Base-by-base conservation (phyloP, 2,888 invertebrate species). In the Pollenia amentaria region DNA sequence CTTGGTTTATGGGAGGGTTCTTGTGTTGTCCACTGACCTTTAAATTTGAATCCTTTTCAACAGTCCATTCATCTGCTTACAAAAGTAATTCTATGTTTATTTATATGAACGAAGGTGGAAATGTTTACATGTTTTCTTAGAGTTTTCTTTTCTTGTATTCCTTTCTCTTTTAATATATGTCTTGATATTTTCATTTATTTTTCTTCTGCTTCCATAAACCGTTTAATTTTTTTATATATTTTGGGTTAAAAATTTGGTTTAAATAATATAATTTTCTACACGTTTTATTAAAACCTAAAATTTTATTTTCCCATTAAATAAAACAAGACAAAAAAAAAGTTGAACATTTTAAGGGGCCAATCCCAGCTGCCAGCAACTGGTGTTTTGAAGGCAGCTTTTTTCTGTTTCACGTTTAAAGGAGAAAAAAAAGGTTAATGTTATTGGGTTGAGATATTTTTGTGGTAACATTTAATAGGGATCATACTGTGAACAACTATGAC, bases 1-100 rank as follows among this genome's bases (percentile, higher is more conserved):
- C 29, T 51, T 48, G 51, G 29, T 57, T 57, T 16, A 7, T 16
- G n/a, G 14, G 14, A 14, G 12, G 21, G 60, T 38, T 29, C 7
- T 40, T 16, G n/a, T 40, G 16, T 3, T 69, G 51, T 38, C 53
- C 44, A 69, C 53, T 69, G 69, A 69, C 69, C 69, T 40, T 40
- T 40, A 40, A 38, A 69, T 53, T 51, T 69, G 40, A 69, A 69
- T 53, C 69, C 69, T 69, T 69, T 69, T 69, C 51, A 51, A 51
- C 16, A 38, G 40, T 69, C 69, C 14, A 16, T 69, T 51, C 40
- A 53, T 69, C 69, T 53, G 53, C 18, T 51, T 12, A 40, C 40
- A 10, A n/a, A 55, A 8, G 29, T 29, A 21, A 21, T 21, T 21
- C 21, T 21, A 21, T 21, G 21, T 1, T 29, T 29, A 29, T 29